phyloP scores from a whole-genome alignment of 35 echinoderm and acorn worm genomes.

The Patiria miniata region DNA sequence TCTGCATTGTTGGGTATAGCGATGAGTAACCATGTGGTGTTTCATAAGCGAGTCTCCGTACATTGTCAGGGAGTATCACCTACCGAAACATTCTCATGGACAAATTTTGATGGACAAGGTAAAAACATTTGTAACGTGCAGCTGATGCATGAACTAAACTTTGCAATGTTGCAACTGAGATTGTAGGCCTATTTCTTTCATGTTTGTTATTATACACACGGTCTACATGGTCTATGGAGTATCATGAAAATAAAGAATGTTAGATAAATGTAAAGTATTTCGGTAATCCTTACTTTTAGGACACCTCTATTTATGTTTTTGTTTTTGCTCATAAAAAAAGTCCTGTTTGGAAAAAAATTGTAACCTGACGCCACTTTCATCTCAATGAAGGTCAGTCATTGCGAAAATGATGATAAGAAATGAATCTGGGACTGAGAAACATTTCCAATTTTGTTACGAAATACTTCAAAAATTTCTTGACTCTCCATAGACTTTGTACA shows the following conservation, averaged over 20 bases:
- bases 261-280: background rate
- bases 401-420: too few relatives aligned
- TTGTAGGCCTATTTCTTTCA: background rate
- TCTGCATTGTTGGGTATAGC: background rate
- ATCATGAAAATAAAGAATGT: background rate
- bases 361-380: too few relatives aligned
- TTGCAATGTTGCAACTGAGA: background rate
- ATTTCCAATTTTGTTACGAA: too few relatives aligned
- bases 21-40: constrained; percentile 14
- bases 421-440: too few relatives aligned
- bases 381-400: too few relatives aligned
- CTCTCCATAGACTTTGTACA: too few relatives aligned
- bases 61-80: background rate
- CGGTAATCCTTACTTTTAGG: too few relatives aligned
- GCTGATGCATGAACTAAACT: background rate
- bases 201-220: background rate
- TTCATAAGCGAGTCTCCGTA: constrained; percentile 21
- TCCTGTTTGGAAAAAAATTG: too few relatives aligned
- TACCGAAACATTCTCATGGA: constrained; percentile 1
- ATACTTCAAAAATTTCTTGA: too few relatives aligned
- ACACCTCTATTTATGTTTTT: background rate
- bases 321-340: background rate
- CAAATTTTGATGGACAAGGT: constrained; percentile 21
- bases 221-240: background rate
- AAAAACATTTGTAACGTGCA: too few relatives aligned